Evolutionary conservation across 2,888 invertebrate genomes (phyloP), one percentile per base, ranked within the genome.

Genomic region (Ischnura elegans): DNA sequence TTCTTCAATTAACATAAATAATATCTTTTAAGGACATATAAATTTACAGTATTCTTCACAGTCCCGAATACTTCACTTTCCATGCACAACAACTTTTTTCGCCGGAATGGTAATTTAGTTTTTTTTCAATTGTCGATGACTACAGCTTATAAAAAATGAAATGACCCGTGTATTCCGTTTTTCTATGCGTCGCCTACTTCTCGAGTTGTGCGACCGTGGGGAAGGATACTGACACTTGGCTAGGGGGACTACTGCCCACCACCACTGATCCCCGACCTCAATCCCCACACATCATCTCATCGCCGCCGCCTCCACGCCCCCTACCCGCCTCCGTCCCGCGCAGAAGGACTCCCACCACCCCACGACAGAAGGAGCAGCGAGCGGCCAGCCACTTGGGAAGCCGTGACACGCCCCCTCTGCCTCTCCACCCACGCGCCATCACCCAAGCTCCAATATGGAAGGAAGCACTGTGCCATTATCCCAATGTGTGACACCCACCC

Each of bases 321-420:
- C 2, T 36, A 0, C 76, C 36, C 2, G 10, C 76, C 76, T 36
- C 76, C 25, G 25, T 36, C n/a, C 16, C n/a, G 3, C 61, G n/a
- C n/a, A n/a, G n/a, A 5, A 19, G 25, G 61, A 61, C 76, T 13
- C 76, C 29, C 76, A 76, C 76, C 76, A 16, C 6, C 29, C 76
- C 6, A n/a, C n/a, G n/a, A n/a, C n/a, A 76, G 16, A 13, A 36
- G 36, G 76, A 36, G 36, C 13, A 29, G 76, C 76, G 29, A 25
- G n/a, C n/a, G n/a, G n/a, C n/a, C n/a, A n/a, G n/a, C 76, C 76
- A 76, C 76, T 76, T 76, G 76, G 36, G 76, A 29, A 76, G 76
- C 76, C 76, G 25, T 19, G 51, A 51, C 51, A 13, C 51, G 51
- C 51, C 51, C 51, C n/a, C 36, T 13, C 76, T 10, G n/a, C 76